These are phyloP conservation scores for Cyprinella venusta DNA, from an alignment of 2,797 vertebrate genomes.

Conservation along the genomic window DNA sequence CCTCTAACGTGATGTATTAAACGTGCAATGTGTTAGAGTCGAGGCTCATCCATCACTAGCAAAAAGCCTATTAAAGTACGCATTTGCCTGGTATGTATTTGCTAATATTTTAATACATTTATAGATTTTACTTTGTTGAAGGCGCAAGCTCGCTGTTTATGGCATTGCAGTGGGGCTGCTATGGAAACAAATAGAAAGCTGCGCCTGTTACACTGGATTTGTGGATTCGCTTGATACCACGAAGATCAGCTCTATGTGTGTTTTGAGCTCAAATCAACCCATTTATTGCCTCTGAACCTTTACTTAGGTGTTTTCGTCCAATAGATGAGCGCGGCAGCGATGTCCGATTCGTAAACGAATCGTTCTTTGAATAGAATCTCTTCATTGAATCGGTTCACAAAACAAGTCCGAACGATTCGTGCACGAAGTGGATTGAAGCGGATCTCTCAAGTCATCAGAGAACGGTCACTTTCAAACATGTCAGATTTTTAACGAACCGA, in stretches of 20 bases:
- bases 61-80: background rate
- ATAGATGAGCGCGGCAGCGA: background rate
- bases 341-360: background rate
- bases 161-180: background rate
- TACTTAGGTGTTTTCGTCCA: background rate
- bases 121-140: background rate
- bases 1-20: background rate
- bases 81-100: background rate
- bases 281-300: background rate
- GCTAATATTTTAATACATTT: background rate
- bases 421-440: background rate
- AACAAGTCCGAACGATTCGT: background rate
- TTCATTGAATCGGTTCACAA: background rate
- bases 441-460: background rate
- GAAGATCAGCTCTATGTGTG: background rate
- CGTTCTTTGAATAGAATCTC: background rate
- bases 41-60: background rate
- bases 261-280: background rate
- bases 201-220: background rate
- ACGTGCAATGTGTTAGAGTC: background rate
- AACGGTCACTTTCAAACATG: background rate
- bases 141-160: background rate
- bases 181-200: conserved; percentile 1
- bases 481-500: background rate
- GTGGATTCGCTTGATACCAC: background rate